A percentile compares a stretch with the other conserved stretches of the same genome.
phyloP scores from a whole-genome alignment of 1,140 invertebrate species.

The Drosophila melanica region DNA sequence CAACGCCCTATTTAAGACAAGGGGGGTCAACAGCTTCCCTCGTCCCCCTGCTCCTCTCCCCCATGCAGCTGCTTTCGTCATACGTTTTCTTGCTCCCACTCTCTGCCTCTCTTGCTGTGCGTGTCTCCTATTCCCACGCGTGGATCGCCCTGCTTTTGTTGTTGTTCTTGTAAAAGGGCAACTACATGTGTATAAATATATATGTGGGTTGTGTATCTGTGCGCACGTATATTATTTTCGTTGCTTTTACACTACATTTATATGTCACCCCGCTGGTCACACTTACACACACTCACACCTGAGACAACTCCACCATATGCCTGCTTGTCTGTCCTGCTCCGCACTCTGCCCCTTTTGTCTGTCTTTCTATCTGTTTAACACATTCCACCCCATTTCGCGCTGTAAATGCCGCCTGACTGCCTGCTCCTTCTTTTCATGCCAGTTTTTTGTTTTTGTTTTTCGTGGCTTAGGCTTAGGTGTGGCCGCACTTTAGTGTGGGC shows the following conservation, averaged over 20 bases:
- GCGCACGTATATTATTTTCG: slow-evolving; percentile 38
- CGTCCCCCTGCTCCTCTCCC: slow-evolving; percentile 1
- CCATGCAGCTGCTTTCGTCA: slow-evolving; percentile 48
- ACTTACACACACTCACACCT: slow-evolving; percentile 64
- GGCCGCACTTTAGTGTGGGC: slow-evolving; percentile 67
- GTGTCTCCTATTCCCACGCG: slow-evolving; percentile 53
- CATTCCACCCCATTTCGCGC: slow-evolving; percentile 72
- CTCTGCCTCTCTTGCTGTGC: slow-evolving; percentile 14
- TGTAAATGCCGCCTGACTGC: slow-evolving; percentile 21
- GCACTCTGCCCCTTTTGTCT: slow-evolving; percentile 19
- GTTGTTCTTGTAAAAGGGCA: slow-evolving; percentile 55
- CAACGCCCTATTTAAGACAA: slow-evolving; percentile 47
- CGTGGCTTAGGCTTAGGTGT: slow-evolving; percentile 66
- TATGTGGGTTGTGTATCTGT: neutral
- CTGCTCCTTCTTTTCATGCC: slow-evolving; percentile 22
- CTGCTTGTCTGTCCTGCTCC: slow-evolving; percentile 23
- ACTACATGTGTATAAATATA: slow-evolving; percentile 28
- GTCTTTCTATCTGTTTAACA: slow-evolving; percentile 58
- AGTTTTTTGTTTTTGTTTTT: slow-evolving; percentile 49
- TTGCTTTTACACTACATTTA: slow-evolving; percentile 57
- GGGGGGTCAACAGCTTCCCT: slow-evolving; percentile 43
- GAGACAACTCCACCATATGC: slow-evolving; percentile 76
- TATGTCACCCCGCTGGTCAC: slow-evolving; percentile 66
- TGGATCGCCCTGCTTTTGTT: slow-evolving; percentile 55
- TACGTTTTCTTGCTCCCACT: slow-evolving; percentile 42